Percentiles rank a stretch among this genome's conserved stretches.
Evolutionary conservation across 2,113 vertebrate genomes (phyloP).

Genomic region (Mesocricetus auratus): DNA sequence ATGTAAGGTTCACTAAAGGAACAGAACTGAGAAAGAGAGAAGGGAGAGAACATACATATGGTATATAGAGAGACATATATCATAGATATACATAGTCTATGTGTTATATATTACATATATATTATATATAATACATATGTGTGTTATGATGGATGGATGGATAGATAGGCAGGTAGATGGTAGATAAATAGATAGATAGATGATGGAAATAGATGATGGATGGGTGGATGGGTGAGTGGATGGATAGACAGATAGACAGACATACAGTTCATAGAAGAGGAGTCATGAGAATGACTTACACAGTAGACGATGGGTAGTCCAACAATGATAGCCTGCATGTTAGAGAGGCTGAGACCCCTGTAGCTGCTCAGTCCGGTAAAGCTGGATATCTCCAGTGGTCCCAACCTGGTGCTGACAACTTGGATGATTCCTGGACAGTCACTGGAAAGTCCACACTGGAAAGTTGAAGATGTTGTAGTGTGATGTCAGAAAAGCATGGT

Average conservation of each 20-base stretch:
- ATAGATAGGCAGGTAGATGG: too few relatives aligned
- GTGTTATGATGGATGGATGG: neutral
- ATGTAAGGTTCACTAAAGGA: neutral
- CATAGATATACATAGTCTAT: too few relatives aligned
- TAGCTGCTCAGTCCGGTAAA: neutral
- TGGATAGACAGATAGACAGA: neutral
- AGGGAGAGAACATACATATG: too few relatives aligned
- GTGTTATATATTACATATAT: neutral
- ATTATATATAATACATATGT: neutral
- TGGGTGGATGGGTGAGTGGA: too few relatives aligned
- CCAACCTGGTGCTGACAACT: neutral
- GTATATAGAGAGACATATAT: too few relatives aligned
- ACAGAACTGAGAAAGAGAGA: neutral
- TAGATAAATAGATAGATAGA: too few relatives aligned
- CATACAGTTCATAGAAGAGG: neutral
- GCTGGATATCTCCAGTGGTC: neutral
- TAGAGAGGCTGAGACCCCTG: neutral
- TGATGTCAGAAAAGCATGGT: neutral
- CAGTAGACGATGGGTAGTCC: neutral
- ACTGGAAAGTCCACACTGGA: neutral
- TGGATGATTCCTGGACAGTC: neutral
- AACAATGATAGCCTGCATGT: neutral
- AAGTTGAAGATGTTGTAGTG: neutral
- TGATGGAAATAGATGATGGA: too few relatives aligned
- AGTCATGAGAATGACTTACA: neutral